Percentiles rank a stretch among this genome's conserved stretches.
phyloP scores from a whole-genome alignment of 2,888 invertebrate genomes.

The Dorcus hopei region DNA sequence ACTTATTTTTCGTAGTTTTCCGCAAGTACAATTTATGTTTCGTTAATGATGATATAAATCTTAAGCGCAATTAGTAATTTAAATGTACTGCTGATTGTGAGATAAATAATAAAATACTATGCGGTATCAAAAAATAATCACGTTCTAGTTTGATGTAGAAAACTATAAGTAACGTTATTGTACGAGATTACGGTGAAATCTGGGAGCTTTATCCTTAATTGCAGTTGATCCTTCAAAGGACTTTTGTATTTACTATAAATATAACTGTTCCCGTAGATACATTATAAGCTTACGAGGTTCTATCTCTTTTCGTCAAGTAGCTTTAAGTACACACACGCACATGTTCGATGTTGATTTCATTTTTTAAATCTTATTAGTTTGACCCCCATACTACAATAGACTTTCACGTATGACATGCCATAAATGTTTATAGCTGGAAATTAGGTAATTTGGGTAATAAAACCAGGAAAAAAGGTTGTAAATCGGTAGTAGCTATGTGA shows the following conservation, averaged over 20 bases:
- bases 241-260: background rate
- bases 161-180: conserved; percentile 11
- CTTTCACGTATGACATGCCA: no score
- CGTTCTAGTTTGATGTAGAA: conserved; percentile 13
- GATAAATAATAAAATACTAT: no score
- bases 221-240: conserved; percentile 6
- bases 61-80: background rate
- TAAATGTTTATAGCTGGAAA: no score
- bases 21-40: background rate
- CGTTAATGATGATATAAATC: background rate
- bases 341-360: no score
- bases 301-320: background rate
- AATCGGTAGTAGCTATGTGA: no score
- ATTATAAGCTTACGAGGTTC: background rate
- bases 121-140: background rate
- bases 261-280: conserved; percentile 10
- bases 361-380: no score
- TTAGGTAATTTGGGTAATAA: background rate
- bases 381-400: no score
- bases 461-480: background rate
- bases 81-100: no score
- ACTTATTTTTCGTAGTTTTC: background rate
- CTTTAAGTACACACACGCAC: background rate
- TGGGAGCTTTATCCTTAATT: conserved; percentile 14
- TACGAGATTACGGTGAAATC: conserved; percentile 7